Conservation (phyloP, 2,888 invertebrate species). For the Lapara coniferarum region DNA sequence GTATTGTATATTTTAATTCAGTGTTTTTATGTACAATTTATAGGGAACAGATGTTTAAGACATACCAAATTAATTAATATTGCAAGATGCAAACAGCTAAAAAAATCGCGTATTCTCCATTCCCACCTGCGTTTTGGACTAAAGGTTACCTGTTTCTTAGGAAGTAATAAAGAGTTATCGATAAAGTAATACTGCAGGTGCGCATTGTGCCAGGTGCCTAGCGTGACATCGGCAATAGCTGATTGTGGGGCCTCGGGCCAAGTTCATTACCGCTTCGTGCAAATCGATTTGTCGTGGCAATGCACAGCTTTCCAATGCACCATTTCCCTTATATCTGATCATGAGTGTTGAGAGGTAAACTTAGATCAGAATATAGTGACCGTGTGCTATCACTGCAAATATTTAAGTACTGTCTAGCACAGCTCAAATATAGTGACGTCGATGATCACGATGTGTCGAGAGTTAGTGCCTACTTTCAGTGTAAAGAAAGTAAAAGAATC, state of each 20-base stretch:
- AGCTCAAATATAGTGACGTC: slow-evolving; percentile 13
- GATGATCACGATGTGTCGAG: slow-evolving; percentile 13
- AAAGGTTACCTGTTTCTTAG: slow-evolving; percentile 19
- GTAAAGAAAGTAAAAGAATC: slow-evolving; percentile 78
- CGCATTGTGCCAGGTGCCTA: slow-evolving; percentile 39
- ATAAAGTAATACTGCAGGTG: slow-evolving; percentile 24
- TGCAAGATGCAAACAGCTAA: slow-evolving; percentile 3
- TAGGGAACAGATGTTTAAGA: neutral
- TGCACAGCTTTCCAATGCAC: slow-evolving; percentile 66
- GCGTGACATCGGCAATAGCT: slow-evolving; percentile 66
- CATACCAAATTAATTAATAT: neutral
- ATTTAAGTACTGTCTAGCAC: slow-evolving; percentile 10
- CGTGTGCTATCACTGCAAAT: slow-evolving; percentile 4
- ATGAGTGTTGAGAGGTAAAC: slow-evolving; percentile 3
- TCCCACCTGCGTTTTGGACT: slow-evolving; percentile 14
- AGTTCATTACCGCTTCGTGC: slow-evolving; percentile 78
- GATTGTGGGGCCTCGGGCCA: slow-evolving; percentile 73
- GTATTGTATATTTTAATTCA: neutral
- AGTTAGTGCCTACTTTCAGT: slow-evolving; percentile 63
- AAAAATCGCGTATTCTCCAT: neutral
- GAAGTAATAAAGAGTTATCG: slow-evolving; percentile 23
- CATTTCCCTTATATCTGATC: slow-evolving; percentile 45
- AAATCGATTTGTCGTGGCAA: slow-evolving; percentile 72
- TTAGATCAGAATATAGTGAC: slow-evolving; percentile 28
- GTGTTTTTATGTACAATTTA: neutral